Evolutionary conservation across 2,888 invertebrate species (phyloP).

Genomic region (Arrhopalites spinosus): DNA sequence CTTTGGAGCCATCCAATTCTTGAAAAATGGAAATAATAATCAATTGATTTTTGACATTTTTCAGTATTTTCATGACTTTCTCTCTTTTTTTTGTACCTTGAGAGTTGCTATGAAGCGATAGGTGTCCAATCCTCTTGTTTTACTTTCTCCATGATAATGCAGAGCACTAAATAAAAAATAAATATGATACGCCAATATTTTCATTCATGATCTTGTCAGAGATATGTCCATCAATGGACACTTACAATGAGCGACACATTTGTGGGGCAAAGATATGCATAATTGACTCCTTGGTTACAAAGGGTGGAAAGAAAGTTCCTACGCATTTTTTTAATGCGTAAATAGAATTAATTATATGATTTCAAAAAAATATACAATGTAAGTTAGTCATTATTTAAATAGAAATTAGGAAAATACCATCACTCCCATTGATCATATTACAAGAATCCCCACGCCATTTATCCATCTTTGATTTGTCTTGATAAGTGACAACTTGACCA

Average conservation of each 20-base stretch:
- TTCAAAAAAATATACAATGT: not conserved
- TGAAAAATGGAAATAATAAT: too few species aligned
- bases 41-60: too few species aligned
- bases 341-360: not conserved
- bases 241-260: conserved; percentile 40
- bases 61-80: too few species aligned
- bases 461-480: conserved; percentile 32
- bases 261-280: conserved; percentile 42
- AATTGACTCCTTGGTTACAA: conserved; percentile 38
- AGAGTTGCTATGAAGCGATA: conserved; percentile 30
- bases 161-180: not conserved
- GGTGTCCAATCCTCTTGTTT: conserved; percentile 37
- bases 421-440: conserved; percentile 19
- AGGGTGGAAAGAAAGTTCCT: conserved; percentile 37
- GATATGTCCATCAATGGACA: not conserved
- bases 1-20: conserved; percentile 32
- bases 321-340: not conserved
- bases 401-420: not conserved
- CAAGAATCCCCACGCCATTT: conserved; percentile 37
- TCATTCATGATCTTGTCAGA: too few species aligned
- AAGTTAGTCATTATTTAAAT: too few species aligned
- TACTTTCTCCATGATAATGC: conserved; percentile 35
- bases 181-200: too few species aligned
- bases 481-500: conserved; percentile 28
- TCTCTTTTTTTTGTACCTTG: too few species aligned